Conservation (phyloP, 2,113 vertebrate species). For the Hystrix brachyura region DNA sequence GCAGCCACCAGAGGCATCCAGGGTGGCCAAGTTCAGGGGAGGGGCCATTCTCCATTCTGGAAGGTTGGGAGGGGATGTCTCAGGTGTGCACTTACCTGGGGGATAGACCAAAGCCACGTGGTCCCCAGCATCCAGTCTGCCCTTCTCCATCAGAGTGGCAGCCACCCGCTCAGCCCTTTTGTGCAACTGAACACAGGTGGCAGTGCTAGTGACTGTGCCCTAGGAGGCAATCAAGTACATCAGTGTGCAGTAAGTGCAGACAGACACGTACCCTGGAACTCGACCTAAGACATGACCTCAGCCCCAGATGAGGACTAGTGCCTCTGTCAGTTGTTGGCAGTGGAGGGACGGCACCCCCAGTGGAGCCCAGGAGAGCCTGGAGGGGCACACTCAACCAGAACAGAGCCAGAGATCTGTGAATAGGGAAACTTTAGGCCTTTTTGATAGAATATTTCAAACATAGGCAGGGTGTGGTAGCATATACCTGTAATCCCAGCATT, state of each 20-base stretch:
- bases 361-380: background rate
- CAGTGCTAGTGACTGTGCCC: conserved; percentile 95
- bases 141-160: conserved; percentile 92
- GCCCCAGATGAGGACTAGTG: background rate
- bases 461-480: background rate
- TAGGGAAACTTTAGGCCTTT: background rate
- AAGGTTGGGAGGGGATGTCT: background rate
- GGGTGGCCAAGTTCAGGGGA: background rate
- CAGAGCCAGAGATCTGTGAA: background rate
- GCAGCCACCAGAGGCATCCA: background rate
- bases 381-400: fast-evolving
- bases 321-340: background rate
- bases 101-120: conserved; percentile 97
- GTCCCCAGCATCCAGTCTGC: conserved; percentile 93
- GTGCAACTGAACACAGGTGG: conserved; percentile 96
- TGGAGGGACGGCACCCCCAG: background rate
- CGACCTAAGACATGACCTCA: background rate
- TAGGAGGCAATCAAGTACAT: conserved; percentile 73
- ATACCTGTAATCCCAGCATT: background rate
- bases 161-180: conserved; percentile 96
- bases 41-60: background rate
- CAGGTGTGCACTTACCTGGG: conserved; percentile 89
- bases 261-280: background rate
- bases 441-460: background rate
- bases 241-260: background rate